These are phyloP conservation scores for Melieria picta DNA, from an alignment of 2,888 invertebrate genomes.

Conservation along the genomic window DNA sequence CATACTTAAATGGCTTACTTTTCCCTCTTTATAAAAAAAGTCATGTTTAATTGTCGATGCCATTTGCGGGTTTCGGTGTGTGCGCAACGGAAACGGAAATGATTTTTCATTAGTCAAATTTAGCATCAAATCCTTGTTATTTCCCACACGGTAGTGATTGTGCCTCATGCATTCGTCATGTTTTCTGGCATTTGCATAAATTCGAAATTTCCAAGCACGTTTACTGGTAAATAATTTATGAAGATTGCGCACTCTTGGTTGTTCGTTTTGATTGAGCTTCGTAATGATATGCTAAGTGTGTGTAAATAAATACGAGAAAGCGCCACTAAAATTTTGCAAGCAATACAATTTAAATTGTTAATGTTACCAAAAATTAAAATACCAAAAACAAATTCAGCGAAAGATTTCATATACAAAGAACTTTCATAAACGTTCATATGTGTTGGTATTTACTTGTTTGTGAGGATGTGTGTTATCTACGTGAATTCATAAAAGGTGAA, in stretches of 20 bases:
- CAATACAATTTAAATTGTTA: no score
- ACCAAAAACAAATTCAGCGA: no score
- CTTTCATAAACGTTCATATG: no score
- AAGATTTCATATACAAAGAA: no score
- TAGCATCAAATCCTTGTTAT: neutral
- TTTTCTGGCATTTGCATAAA: neutral
- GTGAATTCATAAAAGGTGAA: no score
- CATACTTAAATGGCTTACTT: neutral
- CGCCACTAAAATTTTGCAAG: no score
- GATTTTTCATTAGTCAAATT: slow-evolving; percentile 6
- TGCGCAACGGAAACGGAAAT: neutral
- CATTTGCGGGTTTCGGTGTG: neutral
- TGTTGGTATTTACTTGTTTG: no score
- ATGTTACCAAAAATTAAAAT: no score
- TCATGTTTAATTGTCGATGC: neutral
- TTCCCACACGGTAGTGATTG: neutral
- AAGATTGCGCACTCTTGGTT: neutral
- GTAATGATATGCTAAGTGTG: neutral
- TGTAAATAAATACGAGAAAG: no score
- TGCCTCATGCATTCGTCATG: neutral
- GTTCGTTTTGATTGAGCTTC: neutral
- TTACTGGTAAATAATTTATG: neutral
- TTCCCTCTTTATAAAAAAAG: neutral
- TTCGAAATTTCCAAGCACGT: neutral
- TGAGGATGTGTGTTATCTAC: no score